A percentile compares a stretch with the other conserved stretches of the same genome.
phyloP scores from a whole-genome alignment of 2,888 invertebrate genomes.

The Deroplatys truncata region DNA sequence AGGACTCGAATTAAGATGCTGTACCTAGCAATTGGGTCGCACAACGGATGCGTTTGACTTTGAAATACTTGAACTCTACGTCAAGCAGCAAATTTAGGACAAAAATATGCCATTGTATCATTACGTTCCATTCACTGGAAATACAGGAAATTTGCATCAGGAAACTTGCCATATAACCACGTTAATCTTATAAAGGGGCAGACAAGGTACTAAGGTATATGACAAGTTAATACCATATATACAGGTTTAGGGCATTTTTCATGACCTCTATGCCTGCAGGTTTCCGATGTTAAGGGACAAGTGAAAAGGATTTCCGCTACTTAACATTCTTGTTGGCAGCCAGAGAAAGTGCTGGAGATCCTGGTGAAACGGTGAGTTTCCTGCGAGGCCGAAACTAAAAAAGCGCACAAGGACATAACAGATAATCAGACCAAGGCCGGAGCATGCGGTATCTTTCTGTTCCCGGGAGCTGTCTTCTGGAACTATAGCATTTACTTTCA shows the following conservation, averaged over 20 bases:
- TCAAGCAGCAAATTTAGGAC: too few species aligned
- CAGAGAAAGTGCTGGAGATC: not conserved
- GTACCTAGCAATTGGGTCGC: not conserved
- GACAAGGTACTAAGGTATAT: too few species aligned
- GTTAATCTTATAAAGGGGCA: too few species aligned
- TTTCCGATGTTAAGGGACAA: not conserved
- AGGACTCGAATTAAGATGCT: not conserved
- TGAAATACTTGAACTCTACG: not conserved
- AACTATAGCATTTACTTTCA: too few species aligned
- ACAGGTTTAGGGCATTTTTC: too few species aligned
- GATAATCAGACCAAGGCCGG: not conserved
- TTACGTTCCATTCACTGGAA: too few species aligned
- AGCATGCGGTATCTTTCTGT: not conserved
- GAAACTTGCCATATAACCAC: too few species aligned
- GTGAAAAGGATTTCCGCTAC: not conserved
- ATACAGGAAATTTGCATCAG: too few species aligned
- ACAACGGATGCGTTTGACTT: not conserved
- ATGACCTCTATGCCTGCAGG: not conserved
- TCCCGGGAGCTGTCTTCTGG: not conserved
- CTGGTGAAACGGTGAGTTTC: not conserved
- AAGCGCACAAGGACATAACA: not conserved
- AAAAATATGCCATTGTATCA: too few species aligned
- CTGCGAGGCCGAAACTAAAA: not conserved
- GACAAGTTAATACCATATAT: too few species aligned
- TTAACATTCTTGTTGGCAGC: not conserved